Evolutionary conservation across 2,113 vertebrate species (phyloP), one percentile per base, ranked within the genome.

Genomic region (Python bivittatus): DNA sequence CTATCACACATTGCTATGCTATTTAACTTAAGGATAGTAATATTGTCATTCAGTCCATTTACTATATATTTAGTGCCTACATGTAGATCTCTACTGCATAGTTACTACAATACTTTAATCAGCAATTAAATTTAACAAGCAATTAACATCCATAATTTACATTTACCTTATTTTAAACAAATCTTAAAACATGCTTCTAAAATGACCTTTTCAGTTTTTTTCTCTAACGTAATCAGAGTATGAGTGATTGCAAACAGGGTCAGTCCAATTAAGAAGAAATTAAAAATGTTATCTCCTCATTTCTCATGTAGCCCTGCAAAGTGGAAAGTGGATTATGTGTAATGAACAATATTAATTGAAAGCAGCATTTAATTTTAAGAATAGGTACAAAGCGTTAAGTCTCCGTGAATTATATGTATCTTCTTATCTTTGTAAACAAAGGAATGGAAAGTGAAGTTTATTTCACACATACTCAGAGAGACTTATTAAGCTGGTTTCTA

Each of bases 1-100:
- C 95, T 93, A 97, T 96, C 93, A 96, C 91, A 94, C 2, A 4
- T 23, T 93, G 92, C 92, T 96, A 95, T 90, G 93, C 83, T 93
- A 93, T 96, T 97, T 96, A 48, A 48, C 48, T 90, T 97, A 96
- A 96, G 90, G 33, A 23, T 22, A 61, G 22, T 61, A 23, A 61
- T 61, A 25, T 27, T 61, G 60, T 61, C 25, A 48, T 53, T n/a
- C 52, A 11, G 83, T 85, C 84, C 89, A 93, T 91, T 91, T 93
- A 95, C 95, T 94, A 93, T 20, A 95, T 23, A 57, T 0, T 3
- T 90, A 96, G 95, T 52, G 17, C 57, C n/a, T 94, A 93, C 88
- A 95, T 84, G 23, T 58, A 84, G 72, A 94, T 44, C 93, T 92
- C 1, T 2, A 94, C n/a, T 93, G 92, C 92, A 93, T 87, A 91